phyloP scores from a whole-genome alignment of 1,140 invertebrate species.

The Bacillus rossius region DNA sequence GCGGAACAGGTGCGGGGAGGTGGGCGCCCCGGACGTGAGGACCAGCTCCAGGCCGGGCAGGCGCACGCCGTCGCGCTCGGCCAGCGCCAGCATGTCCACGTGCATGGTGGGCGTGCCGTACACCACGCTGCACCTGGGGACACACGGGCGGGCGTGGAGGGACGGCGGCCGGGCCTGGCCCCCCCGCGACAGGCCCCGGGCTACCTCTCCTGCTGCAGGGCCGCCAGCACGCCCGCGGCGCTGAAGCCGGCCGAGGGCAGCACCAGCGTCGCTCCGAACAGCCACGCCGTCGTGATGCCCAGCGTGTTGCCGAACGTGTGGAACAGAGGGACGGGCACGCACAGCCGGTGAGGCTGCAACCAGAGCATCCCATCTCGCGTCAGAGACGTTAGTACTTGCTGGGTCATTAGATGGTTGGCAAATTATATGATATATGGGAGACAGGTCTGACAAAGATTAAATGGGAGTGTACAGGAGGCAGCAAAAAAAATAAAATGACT shows the following conservation, averaged over 20 bases:
- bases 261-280: slow-evolving; percentile 63
- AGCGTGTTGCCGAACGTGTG: slow-evolving; percentile 83
- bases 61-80: slow-evolving; percentile 1
- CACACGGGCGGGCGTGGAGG: not conserved
- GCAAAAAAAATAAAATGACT: no score
- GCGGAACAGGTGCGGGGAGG: slow-evolving; percentile 63
- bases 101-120: slow-evolving; percentile 97
- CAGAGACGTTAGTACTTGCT: no score
- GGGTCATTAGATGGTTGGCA: no score
- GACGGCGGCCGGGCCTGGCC: no score
- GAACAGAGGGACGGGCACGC: slow-evolving; percentile 84
- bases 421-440: no score
- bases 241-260: slow-evolving; percentile 63
- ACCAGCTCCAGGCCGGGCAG: slow-evolving; percentile 47
- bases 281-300: slow-evolving; percentile 54
- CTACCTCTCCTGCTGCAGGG: slow-evolving; percentile 66
- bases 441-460: no score
- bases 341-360: slow-evolving; percentile 45
- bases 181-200: no score
- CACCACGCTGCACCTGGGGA: slow-evolving; percentile 61
- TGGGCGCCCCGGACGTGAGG: slow-evolving; percentile 68
- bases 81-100: slow-evolving; percentile 63
- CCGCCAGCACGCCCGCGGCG: slow-evolving; percentile 57
- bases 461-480: no score
- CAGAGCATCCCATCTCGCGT: no score